Conservation (phyloP, 2,888 invertebrate species). For the Andrena marginata region DNA sequence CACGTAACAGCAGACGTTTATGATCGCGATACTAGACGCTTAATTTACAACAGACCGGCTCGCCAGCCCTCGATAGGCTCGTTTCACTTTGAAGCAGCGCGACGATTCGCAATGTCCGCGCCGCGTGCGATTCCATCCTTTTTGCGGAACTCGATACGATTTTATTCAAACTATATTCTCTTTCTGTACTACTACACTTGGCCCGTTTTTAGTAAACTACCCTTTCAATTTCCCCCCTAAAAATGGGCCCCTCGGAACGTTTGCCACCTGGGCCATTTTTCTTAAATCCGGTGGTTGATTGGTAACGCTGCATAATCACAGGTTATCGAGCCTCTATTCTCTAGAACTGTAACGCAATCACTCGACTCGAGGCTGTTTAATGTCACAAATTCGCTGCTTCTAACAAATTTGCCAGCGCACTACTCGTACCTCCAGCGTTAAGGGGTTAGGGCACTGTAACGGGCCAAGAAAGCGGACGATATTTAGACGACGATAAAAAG, state of each 20-base stretch:
- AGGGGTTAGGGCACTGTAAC: no score
- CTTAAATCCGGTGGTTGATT: background rate
- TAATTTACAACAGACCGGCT: slow-evolving; percentile 60
- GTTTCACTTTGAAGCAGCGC: slow-evolving; percentile 19
- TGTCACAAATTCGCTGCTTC: background rate
- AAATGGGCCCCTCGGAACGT: no score
- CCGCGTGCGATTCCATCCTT: no score
- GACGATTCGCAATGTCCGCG: slow-evolving; percentile 14
- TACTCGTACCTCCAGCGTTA: background rate
- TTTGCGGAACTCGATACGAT: background rate
- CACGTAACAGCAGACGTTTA: slow-evolving; percentile 68
- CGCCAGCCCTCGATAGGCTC: slow-evolving; percentile 9
- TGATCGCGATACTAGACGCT: slow-evolving; percentile 57
- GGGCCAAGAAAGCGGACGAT: no score
- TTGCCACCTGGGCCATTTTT: no score
- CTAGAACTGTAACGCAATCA: background rate
- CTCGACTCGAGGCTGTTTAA: background rate
- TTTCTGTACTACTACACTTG: no score
- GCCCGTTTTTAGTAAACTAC: no score
- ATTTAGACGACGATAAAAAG: no score
- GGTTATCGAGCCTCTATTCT: background rate
- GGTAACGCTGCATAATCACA: background rate
- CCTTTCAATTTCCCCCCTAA: no score
- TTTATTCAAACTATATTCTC: no score
- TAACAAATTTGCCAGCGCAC: slow-evolving; percentile 5